Evolutionary conservation across 2,797 vertebrate species (phyloP).

Genomic region (Linurgus olivaceus): DNA sequence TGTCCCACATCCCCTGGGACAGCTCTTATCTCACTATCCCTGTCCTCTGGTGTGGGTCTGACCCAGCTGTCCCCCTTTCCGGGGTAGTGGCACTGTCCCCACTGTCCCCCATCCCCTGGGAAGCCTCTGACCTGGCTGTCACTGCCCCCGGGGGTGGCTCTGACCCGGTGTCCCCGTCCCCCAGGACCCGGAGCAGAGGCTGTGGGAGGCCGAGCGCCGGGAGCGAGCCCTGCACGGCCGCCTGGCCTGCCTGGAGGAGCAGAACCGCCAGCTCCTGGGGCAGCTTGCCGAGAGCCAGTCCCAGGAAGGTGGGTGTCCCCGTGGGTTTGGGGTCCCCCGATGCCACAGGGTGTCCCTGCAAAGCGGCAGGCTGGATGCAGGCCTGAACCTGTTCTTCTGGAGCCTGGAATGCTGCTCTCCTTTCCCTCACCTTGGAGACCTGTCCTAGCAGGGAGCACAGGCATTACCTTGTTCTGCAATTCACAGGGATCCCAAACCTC

Average conservation of each 20-base stretch:
- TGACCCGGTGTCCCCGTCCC: background rate
- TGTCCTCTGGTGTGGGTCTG: background rate
- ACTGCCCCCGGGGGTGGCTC: accelerated
- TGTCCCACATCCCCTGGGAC: accelerated
- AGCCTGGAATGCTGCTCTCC: background rate
- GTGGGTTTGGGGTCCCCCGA: accelerated
- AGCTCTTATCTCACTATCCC: accelerated
- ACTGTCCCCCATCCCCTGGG: too few relatives aligned
- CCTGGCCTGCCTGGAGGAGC: conserved; percentile 79
- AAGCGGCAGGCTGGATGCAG: background rate
- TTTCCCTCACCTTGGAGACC: background rate
- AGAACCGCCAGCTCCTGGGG: conserved; percentile 80
- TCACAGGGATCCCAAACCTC: background rate
- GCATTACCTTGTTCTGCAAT: background rate
- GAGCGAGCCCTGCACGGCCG: conserved; percentile 77
- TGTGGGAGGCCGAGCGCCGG: conserved; percentile 76
- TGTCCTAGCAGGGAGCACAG: accelerated
- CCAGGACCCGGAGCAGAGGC: conserved; percentile 81
- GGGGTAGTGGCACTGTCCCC: too few relatives aligned
- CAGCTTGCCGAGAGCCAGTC: conserved; percentile 78
- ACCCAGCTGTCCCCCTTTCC: background rate
- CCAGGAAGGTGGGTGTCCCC: conserved; percentile 79
- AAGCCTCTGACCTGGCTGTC: background rate
- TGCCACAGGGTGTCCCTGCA: background rate
- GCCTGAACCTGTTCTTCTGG: background rate